Evolutionary conservation across 2,113 vertebrate species (phyloP), one percentile per base, ranked within the genome.

Genomic region (Urocitellus parryii): DNA sequence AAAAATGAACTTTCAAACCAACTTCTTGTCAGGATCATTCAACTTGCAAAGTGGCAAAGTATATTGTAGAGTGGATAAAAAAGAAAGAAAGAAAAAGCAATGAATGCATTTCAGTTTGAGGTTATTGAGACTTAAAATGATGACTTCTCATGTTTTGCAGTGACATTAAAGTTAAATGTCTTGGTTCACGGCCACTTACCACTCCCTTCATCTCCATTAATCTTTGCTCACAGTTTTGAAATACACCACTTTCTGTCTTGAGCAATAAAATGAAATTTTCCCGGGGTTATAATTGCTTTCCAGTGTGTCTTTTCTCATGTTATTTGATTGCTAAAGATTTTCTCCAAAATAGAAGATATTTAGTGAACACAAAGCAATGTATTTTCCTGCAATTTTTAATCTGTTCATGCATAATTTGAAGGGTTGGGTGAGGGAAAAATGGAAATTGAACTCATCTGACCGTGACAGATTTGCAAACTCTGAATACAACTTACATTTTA

Each of bases 241-340:
- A 98, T 97, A 97, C 80, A 97, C 86, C 92, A 95, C 97, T 98
- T 61, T 97, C 95, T 97, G 84, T 97, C 94, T 98, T 97, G 90
- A 88, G 94, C 96, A 97, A 97, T 94, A 83, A 83, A 93, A 91
- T 98, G 95, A 97, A 98, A 97, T 97, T 97, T 97, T 97, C 68
- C 92, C 3, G 12, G 91, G 89, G 90, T 97, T 98, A 80, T 98
- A 98, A 98, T 98, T 98, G 96, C 95, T 98, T 98, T 98, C 97
- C 87, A 97, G 80, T 96, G 56, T 97, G 95, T 90, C 95, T 96
- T 96, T 92, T 93, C 95, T 96, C 79, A 73, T 94, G 90, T 97
- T 97, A 89, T 88, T 89, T 48, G 34, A 97, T 97, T 98, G 96
- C 80, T 98, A 98, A 97, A 97, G 89, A 76, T 97, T 98, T 92